These are phyloP conservation scores for Sebastes umbrosus DNA, from an alignment of 2,797 vertebrate species.

Conservation along the genomic window DNA sequence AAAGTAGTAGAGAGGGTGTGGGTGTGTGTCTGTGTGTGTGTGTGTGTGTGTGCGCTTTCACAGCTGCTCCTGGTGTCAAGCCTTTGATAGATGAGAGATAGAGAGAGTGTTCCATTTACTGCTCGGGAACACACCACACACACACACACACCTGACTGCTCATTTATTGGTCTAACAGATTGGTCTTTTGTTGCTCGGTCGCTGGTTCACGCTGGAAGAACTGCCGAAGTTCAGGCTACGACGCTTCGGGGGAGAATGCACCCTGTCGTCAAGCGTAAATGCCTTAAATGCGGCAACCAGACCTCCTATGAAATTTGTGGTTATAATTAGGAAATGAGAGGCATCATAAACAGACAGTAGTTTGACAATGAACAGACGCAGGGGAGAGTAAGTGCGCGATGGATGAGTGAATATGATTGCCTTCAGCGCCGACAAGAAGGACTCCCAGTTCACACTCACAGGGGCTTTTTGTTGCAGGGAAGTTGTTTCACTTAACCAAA, in stretches of 20 bases:
- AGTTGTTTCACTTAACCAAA: conserved; percentile 18
- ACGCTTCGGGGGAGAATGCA: conserved; percentile 54
- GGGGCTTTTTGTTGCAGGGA: background rate
- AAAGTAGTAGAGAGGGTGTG: conserved; percentile 75
- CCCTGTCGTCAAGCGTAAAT: conserved; percentile 60
- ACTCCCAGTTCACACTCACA: conserved; percentile 8
- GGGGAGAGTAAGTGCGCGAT: conserved; percentile 41
- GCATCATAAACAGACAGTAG: conserved; percentile 60
- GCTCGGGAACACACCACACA: conserved; percentile 65
- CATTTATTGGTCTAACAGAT: conserved; percentile 82
- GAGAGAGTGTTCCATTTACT: conserved; percentile 82
- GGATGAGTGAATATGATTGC: conserved; percentile 45
- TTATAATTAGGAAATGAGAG: conserved; percentile 71
- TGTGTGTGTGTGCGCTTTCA: conserved; percentile 51
- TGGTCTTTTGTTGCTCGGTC: conserved; percentile 80
- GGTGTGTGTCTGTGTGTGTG: conserved; percentile 18
- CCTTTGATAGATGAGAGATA: conserved; percentile 82
- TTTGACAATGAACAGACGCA: conserved; percentile 56
- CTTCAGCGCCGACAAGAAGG: conserved; percentile 37
- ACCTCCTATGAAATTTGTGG: conserved; percentile 60
- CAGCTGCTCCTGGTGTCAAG: conserved; percentile 81
- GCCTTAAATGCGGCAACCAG: conserved; percentile 57
- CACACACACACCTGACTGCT: conserved; percentile 78
- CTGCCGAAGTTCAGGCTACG: conserved; percentile 60
- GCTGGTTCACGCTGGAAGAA: conserved; percentile 56